Percentiles rank a stretch among this genome's conserved stretches.
Evolutionary conservation across 92 coral and sea anemone species (phyloP).

Genomic region (Epizoanthus illoricatus): DNA sequence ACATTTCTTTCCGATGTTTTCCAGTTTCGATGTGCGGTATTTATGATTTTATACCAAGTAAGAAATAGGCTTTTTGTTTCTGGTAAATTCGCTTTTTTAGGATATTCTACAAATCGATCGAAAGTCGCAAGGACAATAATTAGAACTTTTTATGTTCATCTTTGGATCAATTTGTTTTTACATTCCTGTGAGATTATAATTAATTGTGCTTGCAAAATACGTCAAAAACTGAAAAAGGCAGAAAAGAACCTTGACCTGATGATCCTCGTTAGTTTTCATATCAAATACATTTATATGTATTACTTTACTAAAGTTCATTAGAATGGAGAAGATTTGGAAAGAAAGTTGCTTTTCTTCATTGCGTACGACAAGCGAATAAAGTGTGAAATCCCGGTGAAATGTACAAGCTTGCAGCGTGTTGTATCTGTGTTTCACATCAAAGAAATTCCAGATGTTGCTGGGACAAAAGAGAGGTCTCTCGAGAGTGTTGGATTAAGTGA

Average conservation of each 20-base stretch:
- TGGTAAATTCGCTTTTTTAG: neutral
- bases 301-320: too few relatives aligned
- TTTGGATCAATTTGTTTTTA: conserved; percentile 1
- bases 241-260: neutral
- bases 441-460: too few relatives aligned
- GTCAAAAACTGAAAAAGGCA: neutral
- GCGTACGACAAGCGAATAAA: too few relatives aligned
- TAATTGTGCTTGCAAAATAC: neutral
- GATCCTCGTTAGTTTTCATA: neutral
- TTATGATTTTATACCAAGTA: neutral
- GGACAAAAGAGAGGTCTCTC: too few relatives aligned
- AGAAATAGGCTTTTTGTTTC: neutral
- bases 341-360: too few relatives aligned
- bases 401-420: too few relatives aligned
- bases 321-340: too few relatives aligned
- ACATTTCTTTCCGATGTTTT: neutral
- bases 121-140: neutral
- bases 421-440: too few relatives aligned
- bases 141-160: neutral
- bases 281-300: neutral
- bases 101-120: neutral
- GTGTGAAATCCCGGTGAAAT: too few relatives aligned
- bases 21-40: neutral
- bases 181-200: neutral
- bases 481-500: neutral